Percentiles rank a stretch among this genome's conserved stretches.
phyloP scores from a whole-genome alignment of 1,140 invertebrate species.

The Lutraria rhynchaena region DNA sequence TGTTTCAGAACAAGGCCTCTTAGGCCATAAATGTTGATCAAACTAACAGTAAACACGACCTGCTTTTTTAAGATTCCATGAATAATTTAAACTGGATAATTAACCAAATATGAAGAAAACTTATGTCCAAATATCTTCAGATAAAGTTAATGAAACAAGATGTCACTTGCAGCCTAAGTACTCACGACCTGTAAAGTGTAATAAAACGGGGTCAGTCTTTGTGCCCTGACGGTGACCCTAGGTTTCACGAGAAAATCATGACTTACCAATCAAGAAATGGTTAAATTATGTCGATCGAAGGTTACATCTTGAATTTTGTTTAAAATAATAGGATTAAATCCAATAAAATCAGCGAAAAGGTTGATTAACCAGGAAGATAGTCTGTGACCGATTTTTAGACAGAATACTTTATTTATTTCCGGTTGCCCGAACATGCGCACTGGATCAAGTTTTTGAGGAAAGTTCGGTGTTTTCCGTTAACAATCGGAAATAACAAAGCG shows the following conservation, averaged over 20 bases:
- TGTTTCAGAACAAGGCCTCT: no score
- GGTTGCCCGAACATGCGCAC: conserved; percentile 25
- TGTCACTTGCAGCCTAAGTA: conserved; percentile 6
- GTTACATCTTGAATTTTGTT: conserved; percentile 25
- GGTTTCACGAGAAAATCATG: background rate
- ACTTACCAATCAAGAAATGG: background rate
- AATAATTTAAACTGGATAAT: background rate
- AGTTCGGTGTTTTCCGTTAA: no score
- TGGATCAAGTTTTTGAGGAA: background rate
- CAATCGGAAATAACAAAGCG: no score
- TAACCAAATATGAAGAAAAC: background rate
- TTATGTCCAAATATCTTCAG: background rate
- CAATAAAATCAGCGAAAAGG: background rate
- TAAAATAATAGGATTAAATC: no score
- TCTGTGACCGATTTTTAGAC: conserved; percentile 7
- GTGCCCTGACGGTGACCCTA: background rate
- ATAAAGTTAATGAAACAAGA: conserved; percentile 2
- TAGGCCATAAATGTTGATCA: background rate
- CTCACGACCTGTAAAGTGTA: background rate
- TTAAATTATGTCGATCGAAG: background rate
- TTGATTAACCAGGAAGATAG: conserved; percentile 1
- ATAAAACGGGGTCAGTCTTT: conserved; percentile 34
- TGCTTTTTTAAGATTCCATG: background rate
- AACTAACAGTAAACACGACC: background rate
- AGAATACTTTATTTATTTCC: conserved; percentile 41